Evolutionary conservation across 2,113 vertebrate genomes (phyloP).

Genomic region (Steatornis caripensis): DNA sequence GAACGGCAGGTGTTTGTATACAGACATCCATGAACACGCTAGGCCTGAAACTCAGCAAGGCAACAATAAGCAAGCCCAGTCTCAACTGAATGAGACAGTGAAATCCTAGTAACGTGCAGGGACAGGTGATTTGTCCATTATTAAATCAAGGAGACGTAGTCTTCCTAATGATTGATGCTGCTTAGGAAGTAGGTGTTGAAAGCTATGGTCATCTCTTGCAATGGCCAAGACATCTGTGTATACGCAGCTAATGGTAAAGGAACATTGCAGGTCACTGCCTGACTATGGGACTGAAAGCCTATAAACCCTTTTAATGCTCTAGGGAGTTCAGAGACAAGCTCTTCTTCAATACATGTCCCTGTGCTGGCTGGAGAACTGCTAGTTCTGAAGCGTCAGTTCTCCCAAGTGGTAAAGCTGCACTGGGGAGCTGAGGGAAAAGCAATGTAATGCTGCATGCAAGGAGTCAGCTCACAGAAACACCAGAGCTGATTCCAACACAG

Average conservation of each 20-base stretch:
- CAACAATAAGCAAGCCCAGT: background rate
- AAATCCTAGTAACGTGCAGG: background rate
- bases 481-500: background rate
- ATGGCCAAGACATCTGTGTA: accelerated
- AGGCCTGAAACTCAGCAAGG: background rate
- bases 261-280: background rate
- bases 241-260: background rate
- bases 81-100: background rate
- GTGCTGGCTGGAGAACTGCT: background rate
- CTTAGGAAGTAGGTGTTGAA: background rate
- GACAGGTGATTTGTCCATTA: background rate
- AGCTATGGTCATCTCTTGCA: background rate
- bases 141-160: background rate
- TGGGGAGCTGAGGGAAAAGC: background rate
- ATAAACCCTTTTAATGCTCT: background rate
- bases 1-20: background rate
- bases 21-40: background rate
- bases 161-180: background rate
- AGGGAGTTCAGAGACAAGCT: background rate
- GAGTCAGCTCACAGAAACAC: background rate
- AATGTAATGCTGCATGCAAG: background rate
- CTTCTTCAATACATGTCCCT: background rate
- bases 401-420: background rate
- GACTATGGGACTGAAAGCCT: background rate
- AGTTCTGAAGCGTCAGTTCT: background rate